Evolutionary conservation across 2,113 vertebrate species (phyloP).

Genomic region (Myocastor coypus): DNA sequence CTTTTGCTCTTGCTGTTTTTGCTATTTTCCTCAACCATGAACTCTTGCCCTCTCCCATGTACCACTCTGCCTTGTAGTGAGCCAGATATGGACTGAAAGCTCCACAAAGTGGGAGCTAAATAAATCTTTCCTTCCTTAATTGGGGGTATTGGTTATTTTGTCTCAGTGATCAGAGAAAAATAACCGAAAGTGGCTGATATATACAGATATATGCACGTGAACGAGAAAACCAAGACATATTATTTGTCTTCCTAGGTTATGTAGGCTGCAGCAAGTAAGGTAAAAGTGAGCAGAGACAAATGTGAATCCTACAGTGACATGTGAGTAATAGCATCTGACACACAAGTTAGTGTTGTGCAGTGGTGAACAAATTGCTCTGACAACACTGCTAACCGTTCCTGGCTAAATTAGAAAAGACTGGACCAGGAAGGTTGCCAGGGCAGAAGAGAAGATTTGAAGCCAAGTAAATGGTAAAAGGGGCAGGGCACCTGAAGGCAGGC

Average conservation of each 20-base stretch:
- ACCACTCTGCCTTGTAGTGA: too few species aligned
- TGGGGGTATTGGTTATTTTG: too few species aligned
- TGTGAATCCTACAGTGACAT: background rate
- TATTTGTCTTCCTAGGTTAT: conserved; percentile 13
- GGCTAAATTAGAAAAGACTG: conserved; percentile 18
- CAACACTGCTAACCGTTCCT: background rate
- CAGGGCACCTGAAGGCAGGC: background rate
- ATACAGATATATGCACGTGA: background rate
- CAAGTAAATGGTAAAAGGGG: background rate
- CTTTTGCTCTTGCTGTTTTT: too few species aligned
- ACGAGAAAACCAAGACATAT: background rate
- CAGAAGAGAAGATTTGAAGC: conserved; percentile 17
- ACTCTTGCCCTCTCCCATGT: too few species aligned
- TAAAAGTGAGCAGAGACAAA: background rate
- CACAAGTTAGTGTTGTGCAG: background rate
- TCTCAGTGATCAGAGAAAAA: too few species aligned
- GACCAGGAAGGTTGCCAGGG: background rate
- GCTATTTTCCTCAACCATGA: too few species aligned
- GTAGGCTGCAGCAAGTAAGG: background rate
- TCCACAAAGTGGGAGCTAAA: too few species aligned
- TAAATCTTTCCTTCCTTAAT: too few species aligned
- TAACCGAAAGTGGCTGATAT: background rate
- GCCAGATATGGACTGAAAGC: too few species aligned
- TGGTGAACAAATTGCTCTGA: background rate
- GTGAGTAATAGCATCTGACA: background rate